Evolutionary conservation across 2,888 invertebrate genomes (phyloP).

Genomic region (Anthophora plumipes): DNA sequence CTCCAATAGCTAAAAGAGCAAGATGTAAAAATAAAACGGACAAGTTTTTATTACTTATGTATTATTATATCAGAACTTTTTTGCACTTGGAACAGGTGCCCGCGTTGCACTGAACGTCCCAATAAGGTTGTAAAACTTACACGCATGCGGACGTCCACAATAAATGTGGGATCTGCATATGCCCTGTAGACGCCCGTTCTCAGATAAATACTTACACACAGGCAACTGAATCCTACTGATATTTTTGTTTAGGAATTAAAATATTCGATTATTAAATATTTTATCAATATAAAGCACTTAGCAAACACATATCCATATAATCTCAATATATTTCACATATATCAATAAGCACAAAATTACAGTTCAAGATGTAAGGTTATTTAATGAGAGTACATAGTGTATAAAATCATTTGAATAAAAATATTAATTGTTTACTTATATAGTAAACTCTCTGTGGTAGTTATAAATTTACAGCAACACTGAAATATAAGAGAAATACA

Average conservation of each 20-base stretch:
- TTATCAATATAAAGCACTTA: constrained; percentile 15
- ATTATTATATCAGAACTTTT: too few relatives aligned
- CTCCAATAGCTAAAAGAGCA: too few relatives aligned
- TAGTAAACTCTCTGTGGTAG: not conserved
- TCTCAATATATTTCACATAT: constrained; percentile 28
- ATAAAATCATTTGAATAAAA: constrained; percentile 20
- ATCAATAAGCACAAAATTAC: constrained; percentile 33
- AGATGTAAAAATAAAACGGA: too few relatives aligned
- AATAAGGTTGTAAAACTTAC: too few relatives aligned
- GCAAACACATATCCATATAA: constrained; percentile 30
- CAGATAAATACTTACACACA: too few relatives aligned
- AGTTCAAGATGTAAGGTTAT: constrained; percentile 15
- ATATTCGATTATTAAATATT: not conserved
- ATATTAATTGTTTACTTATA: constrained; percentile 13
- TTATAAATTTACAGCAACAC: not conserved
- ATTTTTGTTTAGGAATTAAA: not conserved
- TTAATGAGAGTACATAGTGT: not conserved
- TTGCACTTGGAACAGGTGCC: too few relatives aligned
- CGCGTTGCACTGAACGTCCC: too few relatives aligned
- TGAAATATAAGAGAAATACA: constrained; percentile 8
- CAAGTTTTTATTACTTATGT: too few relatives aligned
- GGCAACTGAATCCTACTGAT: too few relatives aligned
- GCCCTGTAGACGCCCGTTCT: too few relatives aligned
- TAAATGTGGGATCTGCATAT: too few relatives aligned
- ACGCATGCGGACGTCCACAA: too few relatives aligned